Evolutionary conservation across 2,113 vertebrate genomes (phyloP).

Genomic region (Malurus elegans): DNA sequence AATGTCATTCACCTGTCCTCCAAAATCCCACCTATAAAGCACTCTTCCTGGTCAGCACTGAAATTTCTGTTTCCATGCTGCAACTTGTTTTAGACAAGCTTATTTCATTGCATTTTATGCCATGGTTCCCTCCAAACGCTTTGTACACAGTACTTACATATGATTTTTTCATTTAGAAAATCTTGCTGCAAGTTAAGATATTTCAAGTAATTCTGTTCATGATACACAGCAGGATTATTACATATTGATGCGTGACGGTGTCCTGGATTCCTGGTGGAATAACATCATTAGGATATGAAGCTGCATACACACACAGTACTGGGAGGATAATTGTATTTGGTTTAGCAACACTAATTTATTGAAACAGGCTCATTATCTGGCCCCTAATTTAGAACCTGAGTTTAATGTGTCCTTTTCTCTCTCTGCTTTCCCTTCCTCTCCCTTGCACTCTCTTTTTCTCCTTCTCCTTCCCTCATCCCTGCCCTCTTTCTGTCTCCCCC

Average conservation of each 20-base stretch:
- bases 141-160: neutral
- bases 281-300: neutral
- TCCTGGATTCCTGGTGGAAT: neutral
- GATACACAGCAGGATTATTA: constrained; percentile 5
- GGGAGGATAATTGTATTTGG: neutral
- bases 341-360: constrained; percentile 18
- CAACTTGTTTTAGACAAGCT: constrained; percentile 24
- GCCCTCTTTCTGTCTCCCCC: neutral
- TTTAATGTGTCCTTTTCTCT: constrained; percentile 1
- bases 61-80: constrained; percentile 43
- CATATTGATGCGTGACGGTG: neutral
- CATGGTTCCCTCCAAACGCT: constrained; percentile 3
- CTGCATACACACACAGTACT: neutral
- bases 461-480: neutral
- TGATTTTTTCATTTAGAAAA: constrained; percentile 47
- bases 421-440: neutral
- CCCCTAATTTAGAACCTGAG: neutral
- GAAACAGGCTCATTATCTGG: constrained; percentile 7
- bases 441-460: neutral
- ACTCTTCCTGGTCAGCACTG: neutral
- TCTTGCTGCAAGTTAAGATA: constrained; percentile 25
- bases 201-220: constrained; percentile 46
- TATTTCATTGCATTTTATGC: constrained; percentile 48
- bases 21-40: constrained; percentile 39
- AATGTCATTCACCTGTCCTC: neutral